Base-by-base conservation (phyloP, 2,797 vertebrate species). In the Triplophysa yarkandensis region DNA sequence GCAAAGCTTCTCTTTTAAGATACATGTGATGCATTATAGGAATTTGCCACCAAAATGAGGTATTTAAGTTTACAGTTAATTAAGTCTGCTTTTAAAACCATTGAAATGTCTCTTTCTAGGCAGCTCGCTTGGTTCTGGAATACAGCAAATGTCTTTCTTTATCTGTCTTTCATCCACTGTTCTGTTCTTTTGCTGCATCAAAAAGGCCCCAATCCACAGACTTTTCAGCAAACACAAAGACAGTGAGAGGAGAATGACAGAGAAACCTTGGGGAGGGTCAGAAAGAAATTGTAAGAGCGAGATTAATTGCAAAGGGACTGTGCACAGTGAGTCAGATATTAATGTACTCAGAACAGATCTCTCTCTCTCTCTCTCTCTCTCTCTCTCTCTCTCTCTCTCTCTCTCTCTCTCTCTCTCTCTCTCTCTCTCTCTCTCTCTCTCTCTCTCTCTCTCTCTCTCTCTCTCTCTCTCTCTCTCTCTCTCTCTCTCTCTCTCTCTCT, bases 271-370 rank as follows among this genome's bases (percentile, higher is more conserved):
- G 21, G 57, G 62, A 76, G 58, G 72, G 81, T 77, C 79, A 80
- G 30, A 64, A 44, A 66, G 73, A 78, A 74, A 74, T 62, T 71
- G 78, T 80, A 74, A 83, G 80, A 66, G 48, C 55, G 46, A 74
- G 68, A 83, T 83, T 78, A 83, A 83, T 83, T 77, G 70, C 71
- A 74, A 44, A 63, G 69, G 73, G 65, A 71, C 62, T 72, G 41
- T 68, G 63, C 55, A 43, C 34, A 69, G 68, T 68, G 75, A 64
- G 78, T 78, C 30, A 66, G 72, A 80, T 78, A 66, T 74, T 58
- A 76, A 71, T 76, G 41, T 60, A 34, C 32, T 61, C 71, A 3
- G 13, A 73, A 57, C 58, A 10, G 43, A 73, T 54, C 27, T 74
- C 34, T 64, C 44, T 74, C 36, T 52, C 14, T 41, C 60, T 54